Conservation (phyloP, 2,888 invertebrate genomes). For the Heliconius ismenius region DNA sequence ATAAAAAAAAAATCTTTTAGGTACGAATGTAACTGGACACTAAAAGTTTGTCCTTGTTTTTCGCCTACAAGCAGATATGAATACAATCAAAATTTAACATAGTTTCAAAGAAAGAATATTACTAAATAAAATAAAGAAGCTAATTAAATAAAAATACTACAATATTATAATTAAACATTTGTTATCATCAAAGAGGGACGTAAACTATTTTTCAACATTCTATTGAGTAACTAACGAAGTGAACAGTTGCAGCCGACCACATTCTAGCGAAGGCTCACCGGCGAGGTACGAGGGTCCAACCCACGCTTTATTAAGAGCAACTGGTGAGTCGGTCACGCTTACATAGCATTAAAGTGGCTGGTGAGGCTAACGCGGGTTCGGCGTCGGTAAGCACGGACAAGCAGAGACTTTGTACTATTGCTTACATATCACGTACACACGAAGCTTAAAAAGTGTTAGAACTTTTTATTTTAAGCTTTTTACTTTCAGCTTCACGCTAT, state of each 20-base stretch:
- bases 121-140: no score
- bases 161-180: no score
- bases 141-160: no score
- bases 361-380: constrained; percentile 52
- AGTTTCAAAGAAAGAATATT: no score
- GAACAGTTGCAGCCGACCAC: constrained; percentile 11
- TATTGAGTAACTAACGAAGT: background rate
- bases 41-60: no score
- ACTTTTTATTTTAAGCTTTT: background rate
- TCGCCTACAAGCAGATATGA: no score
- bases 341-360: constrained; percentile 54
- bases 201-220: background rate
- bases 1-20: no score
- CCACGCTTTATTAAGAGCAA: constrained; percentile 44
- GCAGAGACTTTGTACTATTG: constrained; percentile 60
- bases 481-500: no score
- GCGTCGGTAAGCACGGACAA: constrained; percentile 51
- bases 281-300: constrained; percentile 39
- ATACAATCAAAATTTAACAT: no score
- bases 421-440: constrained; percentile 48
- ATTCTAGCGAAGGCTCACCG: constrained; percentile 40
- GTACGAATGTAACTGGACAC: no score
- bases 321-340: constrained; percentile 55
- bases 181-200: background rate
- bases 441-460: background rate